Conservation (phyloP, 1,140 invertebrate genomes). For the Episyrphus balteatus region DNA sequence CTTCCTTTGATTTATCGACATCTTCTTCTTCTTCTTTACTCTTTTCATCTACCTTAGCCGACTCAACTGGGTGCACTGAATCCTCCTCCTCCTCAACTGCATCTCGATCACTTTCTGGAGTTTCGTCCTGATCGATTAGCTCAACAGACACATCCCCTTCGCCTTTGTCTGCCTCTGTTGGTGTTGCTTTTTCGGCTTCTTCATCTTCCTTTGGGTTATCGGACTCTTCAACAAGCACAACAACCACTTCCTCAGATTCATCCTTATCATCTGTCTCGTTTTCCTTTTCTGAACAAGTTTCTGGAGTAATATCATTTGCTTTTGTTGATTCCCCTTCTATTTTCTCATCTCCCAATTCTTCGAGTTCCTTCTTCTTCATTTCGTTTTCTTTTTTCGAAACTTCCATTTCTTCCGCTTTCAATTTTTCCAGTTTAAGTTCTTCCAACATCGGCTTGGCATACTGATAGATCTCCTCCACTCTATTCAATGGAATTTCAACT, state of each 20-base stretch:
- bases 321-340: not conserved
- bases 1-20: not conserved
- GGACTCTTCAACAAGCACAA: not conserved
- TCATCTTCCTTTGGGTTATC: not conserved
- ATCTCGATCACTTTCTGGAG: not conserved
- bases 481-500: not conserved
- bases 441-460: constrained; percentile 15
- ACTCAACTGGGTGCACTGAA: not conserved
- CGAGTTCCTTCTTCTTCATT: not conserved
- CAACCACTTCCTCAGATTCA: not conserved
- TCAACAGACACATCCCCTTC: not conserved
- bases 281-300: no score
- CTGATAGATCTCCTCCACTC: not conserved
- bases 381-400: not conserved
- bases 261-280: not conserved
- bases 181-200: not conserved
- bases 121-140: not conserved
- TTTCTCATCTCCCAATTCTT: not conserved
- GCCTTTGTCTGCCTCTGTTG: not conserved
- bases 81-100: not conserved
- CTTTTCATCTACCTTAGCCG: not conserved
- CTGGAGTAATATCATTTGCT: not conserved
- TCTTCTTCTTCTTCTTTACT: not conserved
- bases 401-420: constrained; percentile 1
- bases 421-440: constrained; percentile 17